Base-by-base conservation (phyloP, 2,797 vertebrate genomes). In the Garrulus glandarius region DNA sequence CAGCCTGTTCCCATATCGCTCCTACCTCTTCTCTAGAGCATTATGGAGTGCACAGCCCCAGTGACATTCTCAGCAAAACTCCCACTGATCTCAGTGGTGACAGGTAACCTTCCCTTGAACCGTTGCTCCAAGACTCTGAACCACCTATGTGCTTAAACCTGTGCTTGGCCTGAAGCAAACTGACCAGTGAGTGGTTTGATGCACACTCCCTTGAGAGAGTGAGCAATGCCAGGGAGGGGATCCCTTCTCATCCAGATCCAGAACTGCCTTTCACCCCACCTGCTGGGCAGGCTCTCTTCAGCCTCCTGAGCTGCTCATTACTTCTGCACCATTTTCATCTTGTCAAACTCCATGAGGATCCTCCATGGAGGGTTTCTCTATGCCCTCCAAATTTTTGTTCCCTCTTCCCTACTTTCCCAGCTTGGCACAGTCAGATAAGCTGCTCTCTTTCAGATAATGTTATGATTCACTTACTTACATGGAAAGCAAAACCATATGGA, bases 401-500 rank as follows among this genome's bases (percentile, higher is more conserved):
- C 30, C 14, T 44, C 44, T 69, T 39, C 32, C 34, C 37, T 75
- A 23, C n/a, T 39, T 52, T 56, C 29, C 34, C 55, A 69, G 47
- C 78, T 76, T 23, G 55, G 18, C 0, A 0, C 37, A 41, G 46
- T 74, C 39, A 7, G 61, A 70, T 36, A 22, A 22, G 49, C 55
- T 88, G 64, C 61, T 87, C 43, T 85, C 47, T 65, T 89, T 92
- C 72, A 87, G 87, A n/a, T 61, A 30, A 3, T 55, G 30, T 70
- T 90, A 67, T 32, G 37, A 86, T 82, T 79, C 63, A 30, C 67
- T 88, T 46, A 16, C 32, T 76, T 72, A 23, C 37, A 67, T 32
- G 49, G 53, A 92, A 95, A 96, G 60, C 64, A 80, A 96, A 94
- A 87, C 72, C 88, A 87, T 92, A 94, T 95, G 94, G 86, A 82